Percentiles rank a stretch among this genome's conserved stretches.
phyloP scores from a whole-genome alignment of 2,797 vertebrate species.

The Phalanger gymnotis region DNA sequence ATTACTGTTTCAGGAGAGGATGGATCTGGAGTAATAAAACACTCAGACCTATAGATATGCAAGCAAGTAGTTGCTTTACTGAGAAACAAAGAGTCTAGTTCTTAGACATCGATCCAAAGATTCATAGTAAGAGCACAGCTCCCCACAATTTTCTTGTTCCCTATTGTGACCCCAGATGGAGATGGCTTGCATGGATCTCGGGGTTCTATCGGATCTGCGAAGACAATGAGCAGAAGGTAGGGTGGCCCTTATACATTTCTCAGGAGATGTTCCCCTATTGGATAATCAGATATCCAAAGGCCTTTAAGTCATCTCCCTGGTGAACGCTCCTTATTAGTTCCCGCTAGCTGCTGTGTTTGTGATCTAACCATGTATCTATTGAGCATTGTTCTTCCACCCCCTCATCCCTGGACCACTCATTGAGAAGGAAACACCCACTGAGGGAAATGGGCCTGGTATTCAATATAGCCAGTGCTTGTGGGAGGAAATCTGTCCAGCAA shows the following conservation, averaged over 20 bases:
- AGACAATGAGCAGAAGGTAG: neutral
- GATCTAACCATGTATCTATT: neutral
- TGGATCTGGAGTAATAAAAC: neutral
- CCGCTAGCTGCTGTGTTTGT: neutral
- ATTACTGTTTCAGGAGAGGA: neutral
- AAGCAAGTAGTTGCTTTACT: neutral
- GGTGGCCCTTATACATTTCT: conserved; percentile 17
- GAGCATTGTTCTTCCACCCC: neutral
- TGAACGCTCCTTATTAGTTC: neutral
- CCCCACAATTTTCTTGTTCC: neutral
- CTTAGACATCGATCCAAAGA: neutral
- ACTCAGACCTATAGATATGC: neutral
- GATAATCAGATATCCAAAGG: neutral
- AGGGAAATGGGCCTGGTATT: neutral
- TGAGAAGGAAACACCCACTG: too few species aligned
- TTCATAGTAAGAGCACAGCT: neutral
- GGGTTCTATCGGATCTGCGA: neutral
- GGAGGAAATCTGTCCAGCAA: neutral
- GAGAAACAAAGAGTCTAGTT: neutral
- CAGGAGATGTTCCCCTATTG: neutral
- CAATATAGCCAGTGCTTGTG: neutral
- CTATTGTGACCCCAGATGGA: neutral
- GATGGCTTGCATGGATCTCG: neutral
- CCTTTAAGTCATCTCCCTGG: neutral
- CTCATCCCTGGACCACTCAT: neutral